Percentiles rank a stretch among this genome's conserved stretches.
Conservation (phyloP, 2,797 vertebrate genomes). For the Enteromius thamalakanensis region DNA sequence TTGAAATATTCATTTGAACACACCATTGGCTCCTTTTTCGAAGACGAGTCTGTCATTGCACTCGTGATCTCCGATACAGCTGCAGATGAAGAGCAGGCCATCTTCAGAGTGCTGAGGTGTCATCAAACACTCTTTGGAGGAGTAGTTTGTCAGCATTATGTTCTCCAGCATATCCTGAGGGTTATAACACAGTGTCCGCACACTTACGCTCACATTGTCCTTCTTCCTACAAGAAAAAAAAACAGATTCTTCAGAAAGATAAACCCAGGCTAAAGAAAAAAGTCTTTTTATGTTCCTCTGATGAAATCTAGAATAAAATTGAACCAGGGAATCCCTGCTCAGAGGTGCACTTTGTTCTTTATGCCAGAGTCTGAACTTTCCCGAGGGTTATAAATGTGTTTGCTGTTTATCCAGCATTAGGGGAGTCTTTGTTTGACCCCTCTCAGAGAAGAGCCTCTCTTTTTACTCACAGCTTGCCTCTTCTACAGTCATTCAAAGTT, state of each 20-base stretch:
- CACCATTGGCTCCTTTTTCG: conserved; percentile 83
- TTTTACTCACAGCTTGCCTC: conserved; percentile 40
- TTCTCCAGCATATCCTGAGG: conserved; percentile 82
- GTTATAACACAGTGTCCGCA: conserved; percentile 85
- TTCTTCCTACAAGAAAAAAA: conserved; percentile 79
- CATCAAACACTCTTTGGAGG: conserved; percentile 84
- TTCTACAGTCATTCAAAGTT: conserved; percentile 57
- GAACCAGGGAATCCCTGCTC: conserved; percentile 51
- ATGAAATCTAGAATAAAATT: conserved; percentile 35
- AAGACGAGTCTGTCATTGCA: conserved; percentile 90
- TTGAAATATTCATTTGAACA: conserved; percentile 42
- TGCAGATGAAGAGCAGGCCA: conserved; percentile 79
- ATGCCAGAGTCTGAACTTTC: conserved; percentile 53
- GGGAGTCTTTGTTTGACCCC: conserved; percentile 53
- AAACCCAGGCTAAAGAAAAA: conserved; percentile 11
- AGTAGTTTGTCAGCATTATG: conserved; percentile 82
- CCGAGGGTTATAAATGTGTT: conserved; percentile 57
- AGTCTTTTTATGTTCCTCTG: neutral
- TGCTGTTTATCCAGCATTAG: conserved; percentile 56
- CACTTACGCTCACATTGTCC: conserved; percentile 82
- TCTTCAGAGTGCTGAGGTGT: conserved; percentile 73
- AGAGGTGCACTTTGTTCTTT: conserved; percentile 55
- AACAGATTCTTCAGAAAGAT: neutral
- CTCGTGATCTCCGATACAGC: conserved; percentile 83
- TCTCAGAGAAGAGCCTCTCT: conserved; percentile 48